These are phyloP conservation scores for Cyclophora punctaria DNA, from an alignment of 2,888 invertebrate species.

Conservation along the genomic window DNA sequence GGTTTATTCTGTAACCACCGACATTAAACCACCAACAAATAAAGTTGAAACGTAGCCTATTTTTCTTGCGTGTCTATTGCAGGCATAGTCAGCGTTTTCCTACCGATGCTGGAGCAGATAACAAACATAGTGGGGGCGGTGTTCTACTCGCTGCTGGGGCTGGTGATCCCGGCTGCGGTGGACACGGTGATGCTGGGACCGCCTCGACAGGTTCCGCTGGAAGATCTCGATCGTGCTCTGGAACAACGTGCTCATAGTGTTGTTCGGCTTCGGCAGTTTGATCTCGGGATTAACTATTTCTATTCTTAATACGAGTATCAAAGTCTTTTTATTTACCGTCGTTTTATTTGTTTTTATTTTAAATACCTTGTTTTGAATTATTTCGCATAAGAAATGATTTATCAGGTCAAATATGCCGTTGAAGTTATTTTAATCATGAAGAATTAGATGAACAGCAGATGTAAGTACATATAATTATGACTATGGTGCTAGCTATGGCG, in stretches of 20 bases:
- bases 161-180: constrained; percentile 83
- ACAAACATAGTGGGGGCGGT: constrained; percentile 69
- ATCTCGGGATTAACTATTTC: constrained; percentile 75
- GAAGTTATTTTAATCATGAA: too few relatives aligned
- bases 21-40: too few relatives aligned
- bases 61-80: constrained; percentile 10
- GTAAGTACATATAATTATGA: too few relatives aligned
- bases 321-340: too few relatives aligned
- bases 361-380: too few relatives aligned
- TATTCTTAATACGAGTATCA: constrained; percentile 50
- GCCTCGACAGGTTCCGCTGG: constrained; percentile 80
- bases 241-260: constrained; percentile 78
- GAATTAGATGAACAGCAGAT: too few relatives aligned
- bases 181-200: constrained; percentile 82
- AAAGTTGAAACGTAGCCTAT: too few relatives aligned
- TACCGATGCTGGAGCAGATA: constrained; percentile 65
- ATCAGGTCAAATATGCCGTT: too few relatives aligned
- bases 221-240: constrained; percentile 53
- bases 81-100: constrained; percentile 82
- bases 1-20: too few relatives aligned
- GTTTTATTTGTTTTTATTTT: too few relatives aligned
- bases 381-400: too few relatives aligned
- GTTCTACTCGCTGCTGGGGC: constrained; percentile 82
- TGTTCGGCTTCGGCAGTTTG: constrained; percentile 78
- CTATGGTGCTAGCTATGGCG: too few relatives aligned